Evolutionary conservation across 2,888 invertebrate species (phyloP), one percentile per base, ranked within the genome.

Genomic region (Ochropacha duplaris): DNA sequence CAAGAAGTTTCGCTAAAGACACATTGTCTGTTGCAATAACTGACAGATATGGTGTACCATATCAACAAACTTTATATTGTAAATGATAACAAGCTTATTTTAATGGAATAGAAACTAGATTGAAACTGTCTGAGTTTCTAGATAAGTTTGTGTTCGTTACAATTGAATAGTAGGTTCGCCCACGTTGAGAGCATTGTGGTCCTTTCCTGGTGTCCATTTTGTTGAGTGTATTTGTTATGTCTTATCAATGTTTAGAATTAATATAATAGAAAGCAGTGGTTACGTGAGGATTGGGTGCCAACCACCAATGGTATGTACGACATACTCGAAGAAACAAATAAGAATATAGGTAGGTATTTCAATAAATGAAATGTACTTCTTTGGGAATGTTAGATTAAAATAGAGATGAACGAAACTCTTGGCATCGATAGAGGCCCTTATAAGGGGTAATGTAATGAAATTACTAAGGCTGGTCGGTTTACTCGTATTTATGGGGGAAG

Each of bases 1-100:
- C 68, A 67, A 66, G 71, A 74, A 73, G 74, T 80, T 78, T 83
- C 81, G 75, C 75, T 59, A 68, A 57, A 74, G 76, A 72, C 66
- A 65, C 66, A 82, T 83, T 83, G 81, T 81, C 71, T 76, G 56
- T 58, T 65, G 62, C 57, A 61, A 57, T 72, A 60, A 57, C 65
- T 66, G 60, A 60, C 62, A 66, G 59, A 59, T 61, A 55, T 34
- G 19, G 22, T 36, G 50, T 31, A 6, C 26, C 34, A 49, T 50
- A 56, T 50, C 39, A 39, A 56, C 51, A 26, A 39, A 36, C 22
- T 39, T 24, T 19, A 57, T 66, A 65, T 58, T 59, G 1, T 19
- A 57, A 39, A 54, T 26, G 49, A 44, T 60, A 57, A 61, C 44
- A 50, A 55, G 50, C 36, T 16, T 50, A 34, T 50, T 49, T 28